phyloP scores from a whole-genome alignment of 1,140 invertebrate genomes.

The Melanaphis sacchari region DNA sequence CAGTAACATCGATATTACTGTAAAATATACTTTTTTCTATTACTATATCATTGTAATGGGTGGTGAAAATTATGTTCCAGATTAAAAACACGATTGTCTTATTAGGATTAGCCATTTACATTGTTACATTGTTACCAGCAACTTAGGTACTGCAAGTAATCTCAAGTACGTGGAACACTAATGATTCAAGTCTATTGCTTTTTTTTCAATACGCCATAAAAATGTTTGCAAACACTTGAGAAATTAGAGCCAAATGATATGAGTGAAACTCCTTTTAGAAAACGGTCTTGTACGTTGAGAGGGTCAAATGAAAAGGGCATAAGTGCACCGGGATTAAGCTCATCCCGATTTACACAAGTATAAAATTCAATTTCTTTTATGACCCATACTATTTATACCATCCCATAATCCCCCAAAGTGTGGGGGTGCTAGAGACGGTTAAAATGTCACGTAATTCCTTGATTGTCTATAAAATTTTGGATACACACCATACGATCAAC shows the following conservation, averaged over 20 bases:
- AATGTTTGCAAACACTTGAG: neutral
- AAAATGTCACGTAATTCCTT: neutral
- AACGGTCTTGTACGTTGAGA: neutral
- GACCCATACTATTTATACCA: neutral
- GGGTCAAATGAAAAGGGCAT: slow-evolving; percentile 4
- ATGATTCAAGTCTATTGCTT: neutral
- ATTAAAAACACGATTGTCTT: neutral
- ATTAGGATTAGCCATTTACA: neutral
- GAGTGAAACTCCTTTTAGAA: neutral
- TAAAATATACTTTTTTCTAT: neutral
- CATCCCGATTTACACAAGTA: neutral
- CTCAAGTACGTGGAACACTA: neutral
- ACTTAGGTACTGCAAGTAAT: neutral
- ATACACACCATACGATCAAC: neutral
- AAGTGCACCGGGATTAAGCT: neutral
- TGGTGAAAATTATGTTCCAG: neutral
- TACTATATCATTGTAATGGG: neutral
- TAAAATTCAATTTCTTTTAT: slow-evolving; percentile 9
- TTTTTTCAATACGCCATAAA: neutral
- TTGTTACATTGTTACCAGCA: neutral
- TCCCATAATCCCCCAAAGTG: neutral
- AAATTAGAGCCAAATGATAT: neutral
- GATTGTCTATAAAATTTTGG: neutral
- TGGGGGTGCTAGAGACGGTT: neutral
- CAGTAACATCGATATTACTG: neutral